These are phyloP conservation scores for Pristionchus fissidentatus DNA, from an alignment of 2,888 invertebrate genomes.

Conservation along the genomic window DNA sequence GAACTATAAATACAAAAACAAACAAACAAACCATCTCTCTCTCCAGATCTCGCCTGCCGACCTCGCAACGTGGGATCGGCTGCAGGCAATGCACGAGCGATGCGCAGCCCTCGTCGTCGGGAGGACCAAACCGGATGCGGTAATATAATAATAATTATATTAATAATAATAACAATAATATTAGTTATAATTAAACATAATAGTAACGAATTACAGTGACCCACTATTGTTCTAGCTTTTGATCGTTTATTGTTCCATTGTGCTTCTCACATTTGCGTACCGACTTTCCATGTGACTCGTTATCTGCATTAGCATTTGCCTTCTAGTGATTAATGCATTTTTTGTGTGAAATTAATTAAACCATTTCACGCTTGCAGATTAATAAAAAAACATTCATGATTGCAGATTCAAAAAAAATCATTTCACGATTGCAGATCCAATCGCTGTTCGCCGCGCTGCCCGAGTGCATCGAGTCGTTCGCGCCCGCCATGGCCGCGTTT, in stretches of 20 bases:
- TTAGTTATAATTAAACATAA: not conserved
- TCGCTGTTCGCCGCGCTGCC: constrained; percentile 8
- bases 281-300: not conserved
- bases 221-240: not conserved
- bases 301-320: too few species aligned
- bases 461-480: not conserved
- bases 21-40: too few species aligned
- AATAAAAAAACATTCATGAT: too few species aligned
- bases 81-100: not conserved
- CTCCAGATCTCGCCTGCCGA: constrained; percentile 36
- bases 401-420: too few species aligned
- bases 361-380: too few species aligned
- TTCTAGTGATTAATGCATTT: not conserved
- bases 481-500: not conserved
- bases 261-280: not conserved
- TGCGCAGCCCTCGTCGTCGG: constrained; percentile 24
- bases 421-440: not conserved
- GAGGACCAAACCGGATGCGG: constrained; percentile 38
- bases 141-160: not conserved
- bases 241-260: not conserved
- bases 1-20: too few species aligned
- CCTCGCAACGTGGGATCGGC: constrained; percentile 24
- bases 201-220: not conserved
- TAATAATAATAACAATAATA: not conserved
- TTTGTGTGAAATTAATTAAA: too few species aligned